Evolutionary conservation across 2,113 vertebrate species (phyloP), one percentile per base, ranked within the genome.

Genomic region (Myrmecophaga tridactyla): DNA sequence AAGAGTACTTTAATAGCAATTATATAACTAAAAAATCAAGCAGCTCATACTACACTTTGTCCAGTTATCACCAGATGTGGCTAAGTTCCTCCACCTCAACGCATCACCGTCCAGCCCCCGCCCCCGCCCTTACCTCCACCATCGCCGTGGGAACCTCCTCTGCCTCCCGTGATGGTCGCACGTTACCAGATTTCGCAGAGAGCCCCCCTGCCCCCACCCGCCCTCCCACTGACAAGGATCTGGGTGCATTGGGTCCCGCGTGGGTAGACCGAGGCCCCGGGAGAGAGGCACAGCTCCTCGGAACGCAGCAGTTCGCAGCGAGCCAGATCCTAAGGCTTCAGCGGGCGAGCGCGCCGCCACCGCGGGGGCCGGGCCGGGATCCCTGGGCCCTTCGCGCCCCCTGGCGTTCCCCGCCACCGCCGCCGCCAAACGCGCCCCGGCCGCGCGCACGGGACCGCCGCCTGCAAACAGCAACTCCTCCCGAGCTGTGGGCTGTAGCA

Each of bases 11-110:
- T 36, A 65, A 60, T 41, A 53, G 76, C 58, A 93, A 90, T 17
- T 41, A 2, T 0, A 20, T 1, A 51, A 7, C 20, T 23, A 39
- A 69, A 69, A 56, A 78, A 17, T 7, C 34, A 17, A 9, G 13
- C 1, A 0, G 3, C 0, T 56, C 8, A 1, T 3, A 10, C 48
- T 31, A 8, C 3, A 0, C 46, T 51, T 27, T 25, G 46, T 56
- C 56, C 53, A 3, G 13, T 7, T 48, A 15, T 41, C 53, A 51
- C n/a, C 51, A 39, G n/a, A 20, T 8, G 36, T 31, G 36, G 58
- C 51, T 1, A 1, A 70, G 0, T 36, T 4, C 15, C 41, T 70
- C 75, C 29, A 7, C 17, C 80, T n/a, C 62, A 0, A 1, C 0
- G 2, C 41, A 7, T 21, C 15, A 15, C 41, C 41, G 1, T 39